Conservation (phyloP, 2,888 invertebrate species). For the Polyommatus icarus region DNA sequence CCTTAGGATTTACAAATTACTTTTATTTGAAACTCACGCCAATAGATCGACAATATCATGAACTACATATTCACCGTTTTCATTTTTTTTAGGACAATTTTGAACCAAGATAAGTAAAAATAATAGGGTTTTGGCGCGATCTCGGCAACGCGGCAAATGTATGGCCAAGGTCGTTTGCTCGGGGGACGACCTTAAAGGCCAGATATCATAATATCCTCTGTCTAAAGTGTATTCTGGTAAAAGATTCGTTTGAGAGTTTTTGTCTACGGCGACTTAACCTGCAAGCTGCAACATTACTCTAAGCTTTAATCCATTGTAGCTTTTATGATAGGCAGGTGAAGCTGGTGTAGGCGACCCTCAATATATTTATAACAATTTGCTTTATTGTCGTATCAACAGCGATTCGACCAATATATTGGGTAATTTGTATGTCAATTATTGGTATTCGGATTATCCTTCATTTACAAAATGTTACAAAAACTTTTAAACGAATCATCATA, state of each 20-base stretch:
- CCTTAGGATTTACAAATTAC: too few species aligned
- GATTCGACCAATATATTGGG: slow-evolving; percentile 40
- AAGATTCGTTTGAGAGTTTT: background rate
- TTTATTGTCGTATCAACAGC: slow-evolving; percentile 44
- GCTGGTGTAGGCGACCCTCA: slow-evolving; percentile 52
- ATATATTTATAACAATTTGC: slow-evolving; percentile 54
- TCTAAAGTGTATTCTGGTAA: too few species aligned
- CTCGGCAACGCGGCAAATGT: too few species aligned
- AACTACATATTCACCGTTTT: too few species aligned
- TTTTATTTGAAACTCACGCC: too few species aligned
- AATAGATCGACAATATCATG: too few species aligned
- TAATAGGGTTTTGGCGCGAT: too few species aligned
- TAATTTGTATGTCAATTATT: slow-evolving; percentile 45
- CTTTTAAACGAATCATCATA: background rate
- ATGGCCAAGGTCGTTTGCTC: too few species aligned
- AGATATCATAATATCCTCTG: too few species aligned
- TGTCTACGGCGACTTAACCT: slow-evolving; percentile 31
- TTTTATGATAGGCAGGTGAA: slow-evolving; percentile 48
- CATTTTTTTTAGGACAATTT: too few species aligned
- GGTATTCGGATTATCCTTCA: slow-evolving; percentile 43
- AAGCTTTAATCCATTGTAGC: slow-evolving; percentile 35
- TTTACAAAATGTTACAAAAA: background rate
- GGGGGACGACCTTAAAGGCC: too few species aligned
- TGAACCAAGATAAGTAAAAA: too few species aligned
- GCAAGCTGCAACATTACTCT: slow-evolving; percentile 36